Percentiles rank a stretch among this genome's conserved stretches.
These are phyloP conservation scores for Drosophila pachea DNA, from an alignment of 1,140 invertebrate genomes.

Conservation along the genomic window DNA sequence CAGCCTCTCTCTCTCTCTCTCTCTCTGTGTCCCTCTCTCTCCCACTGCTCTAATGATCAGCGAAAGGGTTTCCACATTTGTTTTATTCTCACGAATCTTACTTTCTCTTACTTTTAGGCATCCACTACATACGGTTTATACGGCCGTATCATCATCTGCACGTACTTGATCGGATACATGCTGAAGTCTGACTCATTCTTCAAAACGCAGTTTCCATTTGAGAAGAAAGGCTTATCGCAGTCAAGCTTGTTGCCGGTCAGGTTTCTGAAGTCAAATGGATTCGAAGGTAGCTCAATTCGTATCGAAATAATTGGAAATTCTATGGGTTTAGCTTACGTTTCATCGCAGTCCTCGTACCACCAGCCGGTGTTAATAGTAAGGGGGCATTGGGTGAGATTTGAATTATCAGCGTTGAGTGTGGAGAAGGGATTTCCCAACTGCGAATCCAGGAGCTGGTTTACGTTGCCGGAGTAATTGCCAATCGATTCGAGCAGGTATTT, in stretches of 20 bases:
- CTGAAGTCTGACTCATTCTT: background rate
- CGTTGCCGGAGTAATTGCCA: constrained; percentile 12
- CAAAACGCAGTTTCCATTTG: too few relatives aligned
- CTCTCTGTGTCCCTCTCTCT: too few relatives aligned
- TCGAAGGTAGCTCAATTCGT: too few relatives aligned
- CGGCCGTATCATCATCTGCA: background rate
- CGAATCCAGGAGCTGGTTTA: too few relatives aligned
- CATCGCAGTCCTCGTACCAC: background rate
- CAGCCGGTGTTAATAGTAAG: background rate
- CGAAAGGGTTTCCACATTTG: too few relatives aligned
- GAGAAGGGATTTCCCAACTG: background rate
- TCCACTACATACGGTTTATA: background rate
- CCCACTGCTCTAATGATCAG: too few relatives aligned
- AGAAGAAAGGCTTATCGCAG: constrained; percentile 34
- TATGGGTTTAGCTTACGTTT: background rate
- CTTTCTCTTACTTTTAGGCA: too few relatives aligned
- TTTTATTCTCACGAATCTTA: too few relatives aligned
- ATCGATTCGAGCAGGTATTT: constrained; percentile 14
- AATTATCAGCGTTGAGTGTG: background rate
- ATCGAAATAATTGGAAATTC: too few relatives aligned
- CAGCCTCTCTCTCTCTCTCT: too few relatives aligned
- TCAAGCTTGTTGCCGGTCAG: background rate
- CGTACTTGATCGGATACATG: background rate
- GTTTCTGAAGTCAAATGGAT: constrained; percentile 2
- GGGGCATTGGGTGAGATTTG: background rate